A percentile compares a stretch with the other conserved stretches of the same genome.
phyloP scores from a whole-genome alignment of 2,113 vertebrate species.

The Macquaria australasica region DNA sequence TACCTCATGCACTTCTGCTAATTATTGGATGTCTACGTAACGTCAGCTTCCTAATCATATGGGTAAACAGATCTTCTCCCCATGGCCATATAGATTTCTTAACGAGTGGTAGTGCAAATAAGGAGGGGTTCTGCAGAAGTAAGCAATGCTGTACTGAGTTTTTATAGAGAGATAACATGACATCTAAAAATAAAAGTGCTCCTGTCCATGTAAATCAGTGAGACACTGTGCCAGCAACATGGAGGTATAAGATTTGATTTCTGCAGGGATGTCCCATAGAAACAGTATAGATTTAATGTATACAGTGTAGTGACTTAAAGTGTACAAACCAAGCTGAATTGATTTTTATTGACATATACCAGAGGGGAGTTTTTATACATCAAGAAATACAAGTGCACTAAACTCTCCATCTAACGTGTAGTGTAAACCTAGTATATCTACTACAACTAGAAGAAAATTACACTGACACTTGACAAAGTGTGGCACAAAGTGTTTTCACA shows the following conservation, averaged over 20 bases:
- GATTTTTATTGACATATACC: neutral
- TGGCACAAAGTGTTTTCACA: slow-evolving; percentile 44
- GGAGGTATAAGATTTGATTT: slow-evolving; percentile 9
- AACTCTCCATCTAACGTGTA: neutral
- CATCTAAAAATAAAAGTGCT: slow-evolving; percentile 38
- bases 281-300: neutral
- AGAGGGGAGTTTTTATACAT: neutral
- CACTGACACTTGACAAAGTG: slow-evolving; percentile 53
- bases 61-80: slow-evolving; percentile 45
- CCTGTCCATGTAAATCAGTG: neutral
- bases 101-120: slow-evolving; percentile 31
- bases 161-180: neutral
- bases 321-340: neutral
- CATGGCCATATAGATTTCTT: slow-evolving; percentile 31
- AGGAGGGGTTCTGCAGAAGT: slow-evolving; percentile 37
- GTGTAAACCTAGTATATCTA: neutral
- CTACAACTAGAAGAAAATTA: neutral
- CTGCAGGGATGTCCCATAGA: neutral
- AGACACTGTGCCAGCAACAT: slow-evolving; percentile 2
- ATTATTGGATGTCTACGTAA: slow-evolving; percentile 42
- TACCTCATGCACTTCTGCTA: slow-evolving; percentile 35
- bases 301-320: neutral
- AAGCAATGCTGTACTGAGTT: slow-evolving; percentile 30
- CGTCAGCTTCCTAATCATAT: slow-evolving; percentile 27
- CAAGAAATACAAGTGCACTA: neutral